Evolutionary conservation across 2,113 vertebrate species (phyloP).

Genomic region (Podarcis muralis): DNA sequence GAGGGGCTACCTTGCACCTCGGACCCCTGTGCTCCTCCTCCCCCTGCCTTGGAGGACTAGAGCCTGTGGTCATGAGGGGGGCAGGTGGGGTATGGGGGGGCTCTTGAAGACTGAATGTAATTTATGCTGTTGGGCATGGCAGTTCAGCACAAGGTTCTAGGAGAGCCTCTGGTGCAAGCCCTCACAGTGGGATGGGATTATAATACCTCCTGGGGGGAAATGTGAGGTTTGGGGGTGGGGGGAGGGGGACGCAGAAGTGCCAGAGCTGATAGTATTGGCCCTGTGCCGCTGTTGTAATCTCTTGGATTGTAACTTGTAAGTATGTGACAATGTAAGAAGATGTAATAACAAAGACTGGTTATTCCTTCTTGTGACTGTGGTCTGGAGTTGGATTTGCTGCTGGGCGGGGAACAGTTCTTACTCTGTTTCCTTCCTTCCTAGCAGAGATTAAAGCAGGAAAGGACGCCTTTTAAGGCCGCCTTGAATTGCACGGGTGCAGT

Average conservation of each 20-base stretch:
- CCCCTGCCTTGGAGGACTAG: not conserved
- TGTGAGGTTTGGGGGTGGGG: not conserved
- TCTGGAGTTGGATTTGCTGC: not conserved
- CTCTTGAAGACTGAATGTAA: slow-evolving; percentile 33
- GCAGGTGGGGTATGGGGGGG: not conserved
- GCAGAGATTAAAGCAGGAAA: not conserved
- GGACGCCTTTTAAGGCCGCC: not conserved
- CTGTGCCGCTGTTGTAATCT: slow-evolving; percentile 38
- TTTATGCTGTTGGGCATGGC: slow-evolving; percentile 8
- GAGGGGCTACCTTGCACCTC: not conserved
- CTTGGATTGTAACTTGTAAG: slow-evolving; percentile 47
- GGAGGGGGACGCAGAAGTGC: not conserved
- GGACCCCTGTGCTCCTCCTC: not conserved
- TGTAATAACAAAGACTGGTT: slow-evolving; percentile 9
- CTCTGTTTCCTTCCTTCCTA: not conserved
- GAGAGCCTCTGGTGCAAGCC: slow-evolving; percentile 11
- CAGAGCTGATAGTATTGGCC: slow-evolving; percentile 6
- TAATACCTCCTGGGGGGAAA: not conserved
- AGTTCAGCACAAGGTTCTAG: slow-evolving; percentile 14
- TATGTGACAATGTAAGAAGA: slow-evolving; percentile 44
- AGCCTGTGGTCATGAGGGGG: not conserved
- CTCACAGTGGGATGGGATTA: not conserved
- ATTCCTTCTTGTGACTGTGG: slow-evolving; percentile 17
- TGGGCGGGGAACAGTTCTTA: not conserved
- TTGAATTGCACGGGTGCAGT: not conserved